Percentiles rank a stretch among this genome's conserved stretches.
Conservation (phyloP, 2,113 vertebrate species). For the Gila orcuttii region DNA sequence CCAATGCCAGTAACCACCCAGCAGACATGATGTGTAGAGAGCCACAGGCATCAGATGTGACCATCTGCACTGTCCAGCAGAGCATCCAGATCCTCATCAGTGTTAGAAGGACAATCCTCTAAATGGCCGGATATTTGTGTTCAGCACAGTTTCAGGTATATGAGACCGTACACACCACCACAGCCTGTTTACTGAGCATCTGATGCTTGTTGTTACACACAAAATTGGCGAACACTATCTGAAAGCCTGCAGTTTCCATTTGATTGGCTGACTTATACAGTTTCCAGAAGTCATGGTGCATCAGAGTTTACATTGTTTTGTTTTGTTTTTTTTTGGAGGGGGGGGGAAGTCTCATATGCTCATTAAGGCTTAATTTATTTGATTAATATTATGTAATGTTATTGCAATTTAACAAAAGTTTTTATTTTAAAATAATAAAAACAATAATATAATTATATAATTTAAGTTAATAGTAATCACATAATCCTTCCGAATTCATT, state of each 20-base stretch:
- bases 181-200: background rate
- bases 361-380: background rate
- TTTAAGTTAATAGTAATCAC: background rate
- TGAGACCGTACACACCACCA: background rate
- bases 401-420: background rate
- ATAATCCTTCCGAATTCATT: background rate
- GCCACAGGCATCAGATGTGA: slow-evolving; percentile 41
- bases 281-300: background rate
- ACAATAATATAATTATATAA: too few relatives aligned
- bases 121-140: background rate
- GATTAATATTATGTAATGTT: background rate
- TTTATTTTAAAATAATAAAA: background rate
- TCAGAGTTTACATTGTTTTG: background rate
- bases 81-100: slow-evolving; percentile 41
- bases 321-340: too few relatives aligned
- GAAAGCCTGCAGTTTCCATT: background rate
- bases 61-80: slow-evolving; percentile 52
- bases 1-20: slow-evolving; percentile 45
- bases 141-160: slow-evolving; percentile 27
- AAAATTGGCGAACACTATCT: background rate
- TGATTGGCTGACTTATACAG: background rate
- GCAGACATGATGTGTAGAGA: slow-evolving; percentile 40
- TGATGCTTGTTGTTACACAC: background rate
- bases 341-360: background rate
- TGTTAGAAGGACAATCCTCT: background rate